A percentile compares a stretch with the other conserved stretches of the same genome.
phyloP scores from a whole-genome alignment of 2,888 invertebrate genomes.

The Linnaemya vulpina region DNA sequence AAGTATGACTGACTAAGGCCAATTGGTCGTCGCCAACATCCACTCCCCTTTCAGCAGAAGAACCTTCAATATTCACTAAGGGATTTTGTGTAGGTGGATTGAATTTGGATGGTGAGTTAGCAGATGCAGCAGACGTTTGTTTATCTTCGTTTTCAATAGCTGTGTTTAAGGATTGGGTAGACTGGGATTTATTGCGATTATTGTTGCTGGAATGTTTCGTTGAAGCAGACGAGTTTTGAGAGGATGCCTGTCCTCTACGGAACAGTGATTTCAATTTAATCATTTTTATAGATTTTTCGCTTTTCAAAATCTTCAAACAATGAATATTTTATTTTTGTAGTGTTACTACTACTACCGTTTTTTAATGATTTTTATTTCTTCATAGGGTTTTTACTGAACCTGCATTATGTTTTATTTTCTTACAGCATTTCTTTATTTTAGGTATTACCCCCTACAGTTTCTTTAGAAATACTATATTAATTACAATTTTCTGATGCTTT shows the following conservation, averaged over 20 bases:
- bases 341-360: not conserved
- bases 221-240: conserved; percentile 79
- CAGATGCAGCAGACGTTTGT: conserved; percentile 65
- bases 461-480: no score
- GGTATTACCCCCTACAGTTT: no score
- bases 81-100: conserved; percentile 73
- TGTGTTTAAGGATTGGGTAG: conserved; percentile 79
- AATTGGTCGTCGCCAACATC: conserved; percentile 78
- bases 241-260: conserved; percentile 91
- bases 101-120: conserved; percentile 75
- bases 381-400: conserved; percentile 16
- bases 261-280: conserved; percentile 96
- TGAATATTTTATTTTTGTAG: conserved; percentile 19
- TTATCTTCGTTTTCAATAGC: conserved; percentile 75
- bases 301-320: conserved; percentile 26
- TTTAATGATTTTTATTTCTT: not conserved
- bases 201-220: conserved; percentile 78
- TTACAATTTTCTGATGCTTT: not conserved
- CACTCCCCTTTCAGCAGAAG: conserved; percentile 78
- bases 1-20: conserved; percentile 43
- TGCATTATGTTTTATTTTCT: conserved; percentile 20
- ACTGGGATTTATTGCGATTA: conserved; percentile 81
- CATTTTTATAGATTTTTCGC: conserved; percentile 84
- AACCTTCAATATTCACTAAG: conserved; percentile 74
- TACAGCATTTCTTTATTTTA: not conserved